Percentiles rank a stretch among this genome's conserved stretches.
These are phyloP conservation scores for Halocynthia roretzi DNA, from an alignment of 23 tunicate species.

Conservation along the genomic window DNA sequence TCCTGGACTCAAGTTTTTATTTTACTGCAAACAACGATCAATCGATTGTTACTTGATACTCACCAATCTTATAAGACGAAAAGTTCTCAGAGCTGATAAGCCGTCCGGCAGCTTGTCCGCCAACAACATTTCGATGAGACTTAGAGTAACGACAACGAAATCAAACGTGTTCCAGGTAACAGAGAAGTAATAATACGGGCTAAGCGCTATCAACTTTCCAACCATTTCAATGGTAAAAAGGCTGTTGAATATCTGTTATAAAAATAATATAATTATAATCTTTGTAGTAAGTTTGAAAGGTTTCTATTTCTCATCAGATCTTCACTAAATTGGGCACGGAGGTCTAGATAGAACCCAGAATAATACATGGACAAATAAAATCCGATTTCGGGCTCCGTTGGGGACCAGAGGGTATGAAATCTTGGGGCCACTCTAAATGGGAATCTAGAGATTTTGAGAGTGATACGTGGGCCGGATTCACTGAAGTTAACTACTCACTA, in stretches of 20 bases:
- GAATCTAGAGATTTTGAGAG: not conserved
- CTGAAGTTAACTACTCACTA: slow-evolving; percentile 25
- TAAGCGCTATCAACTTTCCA: slow-evolving; percentile 60
- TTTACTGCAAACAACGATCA: no score
- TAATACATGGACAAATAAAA: no score
- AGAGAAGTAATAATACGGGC: slow-evolving; percentile 48
- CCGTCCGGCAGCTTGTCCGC: slow-evolving; percentile 64
- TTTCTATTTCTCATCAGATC: no score
- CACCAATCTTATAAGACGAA: slow-evolving; percentile 78
- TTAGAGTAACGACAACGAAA: slow-evolving; percentile 73
- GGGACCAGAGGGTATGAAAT: not conserved
- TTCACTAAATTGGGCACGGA: no score
- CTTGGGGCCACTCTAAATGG: not conserved
- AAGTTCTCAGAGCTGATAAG: slow-evolving; percentile 59
- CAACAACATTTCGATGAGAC: slow-evolving; percentile 58
- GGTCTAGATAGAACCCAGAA: no score
- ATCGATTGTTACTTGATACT: not conserved
- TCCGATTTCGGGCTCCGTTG: not conserved
- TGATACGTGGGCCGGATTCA: not conserved
- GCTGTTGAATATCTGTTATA: slow-evolving; percentile 56
- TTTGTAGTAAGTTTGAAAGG: no score
- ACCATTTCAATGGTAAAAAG: slow-evolving; percentile 74
- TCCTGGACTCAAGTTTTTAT: no score
- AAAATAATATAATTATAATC: not conserved
- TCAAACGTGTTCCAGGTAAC: slow-evolving; percentile 79